Conservation (phyloP, 1,140 invertebrate genomes). For the Meloidogyne floridensis region DNA sequence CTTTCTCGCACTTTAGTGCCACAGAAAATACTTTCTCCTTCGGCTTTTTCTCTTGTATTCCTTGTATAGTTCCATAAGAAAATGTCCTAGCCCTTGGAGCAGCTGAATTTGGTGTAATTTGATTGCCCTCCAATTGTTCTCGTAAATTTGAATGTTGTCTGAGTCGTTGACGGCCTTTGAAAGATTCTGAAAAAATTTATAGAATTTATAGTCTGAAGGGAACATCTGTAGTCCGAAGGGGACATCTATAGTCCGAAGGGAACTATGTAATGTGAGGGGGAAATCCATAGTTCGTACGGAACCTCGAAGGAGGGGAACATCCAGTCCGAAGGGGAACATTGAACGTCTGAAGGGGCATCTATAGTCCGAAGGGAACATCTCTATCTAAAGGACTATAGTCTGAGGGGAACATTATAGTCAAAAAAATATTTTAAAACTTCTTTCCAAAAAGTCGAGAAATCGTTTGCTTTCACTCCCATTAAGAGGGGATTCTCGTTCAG, state of each 20-base stretch:
- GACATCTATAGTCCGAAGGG: no score
- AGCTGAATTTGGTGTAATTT: neutral
- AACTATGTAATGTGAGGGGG: no score
- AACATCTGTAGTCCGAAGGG: no score
- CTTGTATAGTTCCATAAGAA: neutral
- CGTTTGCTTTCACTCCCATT: neutral
- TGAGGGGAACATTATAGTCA: neutral
- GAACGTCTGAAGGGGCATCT: no score
- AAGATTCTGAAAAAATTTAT: slow-evolving; percentile 28
- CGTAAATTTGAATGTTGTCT: neutral
- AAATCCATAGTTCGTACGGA: no score
- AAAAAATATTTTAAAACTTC: slow-evolving; percentile 24
- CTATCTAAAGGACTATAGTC: no score
- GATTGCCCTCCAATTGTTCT: neutral
- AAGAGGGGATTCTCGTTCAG: slow-evolving; percentile 16
- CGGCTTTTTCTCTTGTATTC: slow-evolving; percentile 2
- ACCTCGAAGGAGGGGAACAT: no score
- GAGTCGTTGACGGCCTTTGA: slow-evolving; percentile 31
- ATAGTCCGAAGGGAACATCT: no score
- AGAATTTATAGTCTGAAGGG: no score
- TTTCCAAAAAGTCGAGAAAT: slow-evolving; percentile 35
- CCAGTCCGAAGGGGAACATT: no score
- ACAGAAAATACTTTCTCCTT: neutral
- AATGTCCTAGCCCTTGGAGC: neutral
- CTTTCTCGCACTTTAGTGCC: neutral